These are phyloP conservation scores for Venusia cambrica DNA, from an alignment of 2,888 invertebrate species.

Conservation along the genomic window DNA sequence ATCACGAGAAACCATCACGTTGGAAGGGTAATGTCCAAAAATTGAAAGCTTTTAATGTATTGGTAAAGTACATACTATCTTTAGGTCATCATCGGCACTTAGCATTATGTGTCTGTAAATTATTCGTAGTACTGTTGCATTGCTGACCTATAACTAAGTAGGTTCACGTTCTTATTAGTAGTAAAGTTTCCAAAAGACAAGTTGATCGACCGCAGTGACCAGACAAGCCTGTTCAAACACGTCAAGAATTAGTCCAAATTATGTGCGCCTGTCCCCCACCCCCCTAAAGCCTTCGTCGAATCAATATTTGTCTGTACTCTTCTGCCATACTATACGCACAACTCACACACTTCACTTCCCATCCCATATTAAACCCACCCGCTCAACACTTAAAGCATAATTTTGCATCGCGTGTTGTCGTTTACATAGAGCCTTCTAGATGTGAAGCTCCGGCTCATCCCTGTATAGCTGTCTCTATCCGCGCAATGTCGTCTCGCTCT, in stretches of 20 bases:
- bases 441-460: conserved; percentile 58
- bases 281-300: conserved; percentile 63
- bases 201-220: conserved; percentile 64
- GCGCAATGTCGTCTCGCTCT: conserved; percentile 74
- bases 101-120: too few species aligned
- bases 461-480: conserved; percentile 66
- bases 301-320: conserved; percentile 82
- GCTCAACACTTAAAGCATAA: neutral
- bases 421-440: conserved; percentile 37
- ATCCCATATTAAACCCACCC: conserved; percentile 5
- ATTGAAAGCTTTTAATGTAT: too few species aligned
- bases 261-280: conserved; percentile 57
- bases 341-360: conserved; percentile 50
- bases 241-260: conserved; percentile 80
- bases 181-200: conserved; percentile 62
- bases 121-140: too few species aligned
- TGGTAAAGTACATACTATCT: too few species aligned
- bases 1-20: too few species aligned
- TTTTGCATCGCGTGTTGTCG: conserved; percentile 20
- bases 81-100: too few species aligned
- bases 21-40: too few species aligned
- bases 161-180: conserved; percentile 22
- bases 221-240: conserved; percentile 77
- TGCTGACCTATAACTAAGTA: too few species aligned
- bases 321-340: conserved; percentile 79